Evolutionary conservation across 2,113 vertebrate species (phyloP), one percentile per base, ranked within the genome.

Genomic region (Protomyctophum bolini): DNA sequence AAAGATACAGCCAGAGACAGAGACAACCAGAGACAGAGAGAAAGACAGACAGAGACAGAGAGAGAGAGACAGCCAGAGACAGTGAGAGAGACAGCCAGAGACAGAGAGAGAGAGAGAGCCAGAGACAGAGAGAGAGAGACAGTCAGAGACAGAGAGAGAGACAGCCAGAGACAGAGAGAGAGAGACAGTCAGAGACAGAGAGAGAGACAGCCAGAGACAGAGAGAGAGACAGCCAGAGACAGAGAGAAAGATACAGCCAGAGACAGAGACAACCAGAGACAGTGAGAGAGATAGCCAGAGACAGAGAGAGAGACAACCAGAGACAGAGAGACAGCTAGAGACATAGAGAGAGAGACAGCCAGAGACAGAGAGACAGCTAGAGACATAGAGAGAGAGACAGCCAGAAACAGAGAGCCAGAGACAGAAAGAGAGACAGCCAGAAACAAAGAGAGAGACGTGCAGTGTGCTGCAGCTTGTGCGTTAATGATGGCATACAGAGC

Each of bases 401-500:
- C 60, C 67, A 75, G 66, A 70, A 45, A 58, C 15, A 60, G 3
- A 58, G 45, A 62, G 59, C 50, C 72, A 61, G 7, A 6, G 33
- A 60, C 29, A 61, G 11, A 62, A 45, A 47, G 45, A 62, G n/a
- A n/a, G n/a, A n/a, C n/a, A n/a, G n/a, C n/a, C 9, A 46, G 6
- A n/a, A 7, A 60, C 9, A 45, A 2, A 50, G 15, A 15, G 5
- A 47, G 41, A 47, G 59, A 14, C 41, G 14, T 2, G 8, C 9
- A 21, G 48, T 11, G 46, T 79, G 65, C 65, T 72, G 7, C 41
- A 71, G 68, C 86, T 80, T 87, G 75, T 75, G 79, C 73, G 21
- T 21, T 1, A 82, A 85, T 84, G 76, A 82, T 84, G 85, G 21
- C 21, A 2, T 21, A 91, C 86, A 85, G 82, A 90, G 88, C 85